phyloP scores from a whole-genome alignment of 2,888 invertebrate species.

The Phalera bucephala region DNA sequence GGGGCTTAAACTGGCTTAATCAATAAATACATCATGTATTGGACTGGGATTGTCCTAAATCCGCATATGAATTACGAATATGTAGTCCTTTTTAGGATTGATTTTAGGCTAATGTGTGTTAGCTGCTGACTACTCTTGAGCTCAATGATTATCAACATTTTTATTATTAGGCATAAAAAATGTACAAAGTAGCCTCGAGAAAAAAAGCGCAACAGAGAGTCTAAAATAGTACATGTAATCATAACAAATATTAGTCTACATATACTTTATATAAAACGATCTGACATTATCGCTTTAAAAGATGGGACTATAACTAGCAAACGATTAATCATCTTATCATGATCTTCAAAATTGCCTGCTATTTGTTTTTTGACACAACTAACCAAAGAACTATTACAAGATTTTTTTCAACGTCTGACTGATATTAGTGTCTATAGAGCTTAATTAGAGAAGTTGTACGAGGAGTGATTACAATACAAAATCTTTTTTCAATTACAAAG shows the following conservation, averaged over 20 bases:
- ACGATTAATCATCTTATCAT: constrained; percentile 26
- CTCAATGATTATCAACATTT: too few species aligned
- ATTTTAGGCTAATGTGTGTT: too few species aligned
- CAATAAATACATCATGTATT: too few species aligned
- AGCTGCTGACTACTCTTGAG: too few species aligned
- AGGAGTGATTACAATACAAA: constrained; percentile 8
- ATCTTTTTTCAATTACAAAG: constrained; percentile 28
- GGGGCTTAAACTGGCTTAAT: too few species aligned
- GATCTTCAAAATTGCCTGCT: constrained; percentile 6
- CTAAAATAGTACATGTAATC: too few species aligned
- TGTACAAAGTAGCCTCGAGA: too few species aligned
- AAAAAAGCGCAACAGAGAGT: too few species aligned
- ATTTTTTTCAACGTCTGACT: constrained; percentile 17
- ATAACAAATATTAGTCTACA: neutral
- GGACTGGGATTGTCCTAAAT: too few species aligned
- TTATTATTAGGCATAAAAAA: too few species aligned
- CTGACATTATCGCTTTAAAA: constrained; percentile 20
- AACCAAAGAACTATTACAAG: constrained; percentile 5
- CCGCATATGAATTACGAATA: too few species aligned
- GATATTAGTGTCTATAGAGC: constrained; percentile 22
- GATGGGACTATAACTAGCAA: constrained; percentile 16
- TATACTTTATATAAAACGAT: neutral
- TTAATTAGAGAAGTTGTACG: constrained; percentile 24
- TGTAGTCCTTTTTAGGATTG: too few species aligned
- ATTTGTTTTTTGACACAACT: neutral